A percentile compares a stretch with the other conserved stretches of the same genome.
phyloP scores from a whole-genome alignment of 2,113 vertebrate genomes.

The Heterochromis multidens region DNA sequence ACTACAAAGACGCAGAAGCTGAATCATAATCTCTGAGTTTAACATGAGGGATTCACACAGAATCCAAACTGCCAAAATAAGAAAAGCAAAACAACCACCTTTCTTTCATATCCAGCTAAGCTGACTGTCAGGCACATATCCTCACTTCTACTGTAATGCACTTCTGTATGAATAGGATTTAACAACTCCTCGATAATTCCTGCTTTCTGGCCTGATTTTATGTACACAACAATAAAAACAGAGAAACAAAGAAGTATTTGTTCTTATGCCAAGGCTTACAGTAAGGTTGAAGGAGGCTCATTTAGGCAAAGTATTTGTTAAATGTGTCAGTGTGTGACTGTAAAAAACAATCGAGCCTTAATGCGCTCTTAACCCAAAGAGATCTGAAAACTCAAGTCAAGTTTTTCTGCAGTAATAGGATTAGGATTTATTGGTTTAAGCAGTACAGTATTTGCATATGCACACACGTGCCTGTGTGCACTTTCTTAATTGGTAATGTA shows the following conservation, averaged over 20 bases:
- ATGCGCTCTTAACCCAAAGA: conserved; percentile 59
- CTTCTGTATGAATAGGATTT: conserved; percentile 21
- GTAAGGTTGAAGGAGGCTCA: background rate
- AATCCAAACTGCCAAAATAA: background rate
- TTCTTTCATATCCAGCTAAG: background rate
- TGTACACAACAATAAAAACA: conserved; percentile 31
- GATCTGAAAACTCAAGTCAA: conserved; percentile 60
- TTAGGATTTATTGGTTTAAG: conserved; percentile 64
- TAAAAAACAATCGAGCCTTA: conserved; percentile 34
- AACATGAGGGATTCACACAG: background rate
- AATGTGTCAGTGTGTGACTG: conserved; percentile 65
- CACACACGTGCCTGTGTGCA: conserved; percentile 11
- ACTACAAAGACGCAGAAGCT: background rate
- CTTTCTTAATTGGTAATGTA: background rate
- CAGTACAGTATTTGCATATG: conserved; percentile 28
- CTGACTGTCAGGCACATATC: background rate
- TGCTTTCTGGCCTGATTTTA: conserved; percentile 4
- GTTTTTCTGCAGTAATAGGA: conserved; percentile 57
- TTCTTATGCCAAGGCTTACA: conserved; percentile 1
- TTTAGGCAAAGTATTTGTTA: background rate
- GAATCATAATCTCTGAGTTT: background rate
- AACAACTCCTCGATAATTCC: conserved; percentile 2
- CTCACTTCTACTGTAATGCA: background rate
- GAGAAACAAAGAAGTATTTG: conserved; percentile 5
- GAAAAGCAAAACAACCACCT: background rate